Evolutionary conservation across 2,113 vertebrate species (phyloP), one percentile per base, ranked within the genome.

Genomic region (Gallinago jamesoni): DNA sequence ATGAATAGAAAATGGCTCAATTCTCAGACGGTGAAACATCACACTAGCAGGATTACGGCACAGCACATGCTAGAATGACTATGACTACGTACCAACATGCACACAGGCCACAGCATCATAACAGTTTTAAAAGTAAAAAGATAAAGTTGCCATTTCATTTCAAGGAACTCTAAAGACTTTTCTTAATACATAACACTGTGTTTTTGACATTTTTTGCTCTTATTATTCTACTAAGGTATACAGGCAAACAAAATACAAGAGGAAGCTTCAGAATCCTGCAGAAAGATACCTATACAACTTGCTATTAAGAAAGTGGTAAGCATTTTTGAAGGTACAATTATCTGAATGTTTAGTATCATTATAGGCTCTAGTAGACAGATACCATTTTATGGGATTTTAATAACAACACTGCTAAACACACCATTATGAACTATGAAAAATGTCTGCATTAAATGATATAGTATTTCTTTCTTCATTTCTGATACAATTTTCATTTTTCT

Each of bases 101-200:
- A 1, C 1, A 45, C 9, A n/a, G 47, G 59, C 27, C n/a, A 60
- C 20, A 41, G 47, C 12, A 47, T 7, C 35, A 19, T 0, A 30
- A 25, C 18, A 83, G 28, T 63, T 82, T 62, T n/a, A 45, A 39
- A 67, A 62, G 47, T 56, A 56, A 78, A 75, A 84, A 50, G 5
- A 59, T 9, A 10, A 92, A 78, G 25, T n/a, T 25, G 11, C 16
- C 22, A 63, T 43, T 89, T 56, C 19, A 35, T 19, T 41, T 69
- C 64, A 59, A 70, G 24, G 27, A 56, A 59, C 45, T 41, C 55
- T 35, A 21, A 85, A 72, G 22, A n/a, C 48, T 50, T 50, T 89
- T 89, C 24, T 75, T 37, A 69, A 55, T 25, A 79, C 12, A 64
- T 27, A 73, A 39, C 13, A 15, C 22, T 57, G 31, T 84, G n/a